Evolutionary conservation across 2,888 invertebrate genomes (phyloP).

Genomic region (Cecidostiba fungosa): DNA sequence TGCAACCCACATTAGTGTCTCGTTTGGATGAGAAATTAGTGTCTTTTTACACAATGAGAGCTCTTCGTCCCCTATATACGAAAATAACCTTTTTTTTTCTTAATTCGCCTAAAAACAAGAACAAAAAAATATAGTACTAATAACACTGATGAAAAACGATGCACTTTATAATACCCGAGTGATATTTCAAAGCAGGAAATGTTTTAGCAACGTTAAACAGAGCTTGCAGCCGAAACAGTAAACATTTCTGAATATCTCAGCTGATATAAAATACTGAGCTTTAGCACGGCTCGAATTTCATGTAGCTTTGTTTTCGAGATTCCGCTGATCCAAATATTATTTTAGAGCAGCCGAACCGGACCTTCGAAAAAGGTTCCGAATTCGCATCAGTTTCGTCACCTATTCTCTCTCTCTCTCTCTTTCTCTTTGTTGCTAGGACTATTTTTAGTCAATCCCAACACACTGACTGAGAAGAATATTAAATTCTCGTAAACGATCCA

Average conservation of each 20-base stretch:
- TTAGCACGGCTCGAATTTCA: neutral
- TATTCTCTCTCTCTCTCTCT: neutral
- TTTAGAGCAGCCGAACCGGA: neutral
- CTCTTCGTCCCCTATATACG: too few species aligned
- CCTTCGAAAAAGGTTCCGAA: neutral
- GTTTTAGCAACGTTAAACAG: neutral
- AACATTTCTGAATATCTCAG: neutral
- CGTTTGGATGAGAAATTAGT: slow-evolving; percentile 7
- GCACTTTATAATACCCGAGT: neutral
- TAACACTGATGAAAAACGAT: neutral
- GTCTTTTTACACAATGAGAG: neutral
- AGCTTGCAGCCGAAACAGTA: neutral
- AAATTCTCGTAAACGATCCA: neutral
- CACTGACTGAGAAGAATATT: neutral
- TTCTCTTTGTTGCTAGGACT: neutral
- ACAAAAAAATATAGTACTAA: too few species aligned
- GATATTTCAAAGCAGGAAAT: too few species aligned
- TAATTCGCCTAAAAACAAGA: too few species aligned
- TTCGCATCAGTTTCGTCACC: neutral
- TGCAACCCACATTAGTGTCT: neutral
- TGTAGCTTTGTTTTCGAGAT: neutral
- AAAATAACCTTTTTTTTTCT: neutral
- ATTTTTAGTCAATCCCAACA: neutral
- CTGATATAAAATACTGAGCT: neutral
- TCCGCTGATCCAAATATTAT: slow-evolving; percentile 17